Conservation (phyloP, 2,113 vertebrate genomes). For the Mustelus asterias region DNA sequence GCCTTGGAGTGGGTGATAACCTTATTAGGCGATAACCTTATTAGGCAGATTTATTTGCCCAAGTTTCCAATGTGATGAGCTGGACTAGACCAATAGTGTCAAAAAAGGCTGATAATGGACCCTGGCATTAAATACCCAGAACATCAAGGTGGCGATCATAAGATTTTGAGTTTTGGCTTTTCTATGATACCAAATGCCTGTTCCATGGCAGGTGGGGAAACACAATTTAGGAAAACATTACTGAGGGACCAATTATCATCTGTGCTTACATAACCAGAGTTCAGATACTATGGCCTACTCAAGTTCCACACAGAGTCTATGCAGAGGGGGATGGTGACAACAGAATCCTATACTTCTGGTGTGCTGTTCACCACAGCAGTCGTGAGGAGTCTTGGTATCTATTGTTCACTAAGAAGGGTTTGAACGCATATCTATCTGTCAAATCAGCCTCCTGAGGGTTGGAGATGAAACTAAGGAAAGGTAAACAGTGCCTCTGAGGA, state of each 20-base stretch:
- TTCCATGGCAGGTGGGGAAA: not conserved
- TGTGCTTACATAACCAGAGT: not conserved
- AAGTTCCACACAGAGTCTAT: not conserved
- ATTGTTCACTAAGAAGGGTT: not conserved
- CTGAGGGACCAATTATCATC: not conserved
- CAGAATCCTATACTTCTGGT: not conserved
- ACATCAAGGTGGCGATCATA: not conserved
- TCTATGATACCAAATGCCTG: not conserved
- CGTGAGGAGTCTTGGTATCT: not conserved
- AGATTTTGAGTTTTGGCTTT: not conserved
- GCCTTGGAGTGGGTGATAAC: not conserved
- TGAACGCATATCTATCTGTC: not conserved
- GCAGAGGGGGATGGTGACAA: not conserved
- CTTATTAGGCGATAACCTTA: not conserved
- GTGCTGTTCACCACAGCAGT: not conserved
- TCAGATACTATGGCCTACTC: not conserved
- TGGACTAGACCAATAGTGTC: not conserved
- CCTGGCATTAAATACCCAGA: not conserved
- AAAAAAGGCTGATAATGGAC: not conserved
- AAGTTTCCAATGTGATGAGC: not conserved
- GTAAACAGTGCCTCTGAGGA: not conserved
- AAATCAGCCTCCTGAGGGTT: not conserved
- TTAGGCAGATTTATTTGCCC: not conserved
- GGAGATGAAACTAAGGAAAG: not conserved
- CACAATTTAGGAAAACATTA: not conserved